Evolutionary conservation across 2,113 vertebrate genomes (phyloP), one percentile per base, ranked within the genome.

Genomic region (Chinchilla lanigera): DNA sequence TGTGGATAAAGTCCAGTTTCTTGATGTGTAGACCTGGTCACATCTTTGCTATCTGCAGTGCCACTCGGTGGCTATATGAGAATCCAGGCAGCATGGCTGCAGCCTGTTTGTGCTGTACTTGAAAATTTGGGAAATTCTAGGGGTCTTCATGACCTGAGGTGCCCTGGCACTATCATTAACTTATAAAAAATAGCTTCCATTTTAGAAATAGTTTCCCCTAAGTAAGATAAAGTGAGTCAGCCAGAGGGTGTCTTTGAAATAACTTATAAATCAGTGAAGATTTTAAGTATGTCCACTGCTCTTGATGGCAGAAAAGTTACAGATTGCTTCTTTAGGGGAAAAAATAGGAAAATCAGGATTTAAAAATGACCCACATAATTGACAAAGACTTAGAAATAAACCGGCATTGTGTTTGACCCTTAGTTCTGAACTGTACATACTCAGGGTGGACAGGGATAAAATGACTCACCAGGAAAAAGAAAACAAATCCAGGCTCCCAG

Each of bases 331-430:
- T 89, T 94, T 71, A n/a, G 44, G 78, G 81, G 52, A 54, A 69
- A 47, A 56, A 85, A 41, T 26, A 89, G 44, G 33, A 38, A 71
- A 80, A 16, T 56, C 61, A 73, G 50, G 52, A 69, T 61, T 61
- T 41, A 38, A 30, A 61, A 80, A 75, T 44, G 54, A 73, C 54
- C 54, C 19, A 8, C 16, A 14, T 47, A 35, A 87, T 52, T 20
- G 8, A 30, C 10, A 19, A 71, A 61, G 56, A 47, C 78, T 96
- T 75, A 73, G 85, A 96, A 81, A 94, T 50, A 89, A 92, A 85
- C 80, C 77, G 89, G 86, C 35, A 3, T 41, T 24, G 35, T 2
- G 63, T 89, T 41, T 89, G 80, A 94, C 71, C 71, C 89, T 78
- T 6, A 44, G 58, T 44, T 71, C 58, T 26, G 4, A 77, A 71